Percentiles rank a stretch among this genome's conserved stretches.
These are phyloP conservation scores for Elymnias hypermnestra DNA, from an alignment of 1,140 invertebrate genomes.

Conservation along the genomic window DNA sequence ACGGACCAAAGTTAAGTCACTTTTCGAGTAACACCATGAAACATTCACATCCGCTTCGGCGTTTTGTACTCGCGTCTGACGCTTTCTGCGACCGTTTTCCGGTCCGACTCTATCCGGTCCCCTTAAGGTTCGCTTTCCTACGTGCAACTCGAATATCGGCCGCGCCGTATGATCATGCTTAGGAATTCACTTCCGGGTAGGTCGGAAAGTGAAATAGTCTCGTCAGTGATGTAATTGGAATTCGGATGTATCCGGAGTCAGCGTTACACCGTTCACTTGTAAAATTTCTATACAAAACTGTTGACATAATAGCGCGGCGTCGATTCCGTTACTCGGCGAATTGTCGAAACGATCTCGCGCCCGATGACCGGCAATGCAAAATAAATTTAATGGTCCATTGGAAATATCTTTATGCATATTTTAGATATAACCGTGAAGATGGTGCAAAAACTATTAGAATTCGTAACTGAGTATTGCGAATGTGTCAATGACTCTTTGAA, in stretches of 20 bases:
- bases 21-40: conserved; percentile 41
- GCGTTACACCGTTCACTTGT: conserved; percentile 70
- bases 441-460: conserved; percentile 29
- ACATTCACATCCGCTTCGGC: conserved; percentile 70
- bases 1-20: conserved; percentile 52
- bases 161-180: conserved; percentile 69
- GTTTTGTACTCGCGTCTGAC: conserved; percentile 57
- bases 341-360: conserved; percentile 25
- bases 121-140: conserved; percentile 35
- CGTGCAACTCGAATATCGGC: conserved; percentile 35
- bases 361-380: conserved; percentile 20
- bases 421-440: conserved; percentile 31
- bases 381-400: conserved; percentile 27
- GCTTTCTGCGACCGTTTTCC: conserved; percentile 30
- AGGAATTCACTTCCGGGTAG: conserved; percentile 75
- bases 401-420: conserved; percentile 30
- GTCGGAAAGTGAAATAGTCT: conserved; percentile 75
- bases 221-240: conserved; percentile 75
- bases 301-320: conserved; percentile 59
- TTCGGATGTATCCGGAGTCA: conserved; percentile 73
- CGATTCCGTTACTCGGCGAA: conserved; percentile 48
- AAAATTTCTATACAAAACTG: conserved; percentile 65
- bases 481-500: conserved; percentile 25
- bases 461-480: conserved; percentile 29
- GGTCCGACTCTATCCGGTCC: conserved; percentile 27